A percentile compares a stretch with the other conserved stretches of the same genome.
phyloP scores from a whole-genome alignment of 2,113 vertebrate genomes.

The Chionodraco myersi region DNA sequence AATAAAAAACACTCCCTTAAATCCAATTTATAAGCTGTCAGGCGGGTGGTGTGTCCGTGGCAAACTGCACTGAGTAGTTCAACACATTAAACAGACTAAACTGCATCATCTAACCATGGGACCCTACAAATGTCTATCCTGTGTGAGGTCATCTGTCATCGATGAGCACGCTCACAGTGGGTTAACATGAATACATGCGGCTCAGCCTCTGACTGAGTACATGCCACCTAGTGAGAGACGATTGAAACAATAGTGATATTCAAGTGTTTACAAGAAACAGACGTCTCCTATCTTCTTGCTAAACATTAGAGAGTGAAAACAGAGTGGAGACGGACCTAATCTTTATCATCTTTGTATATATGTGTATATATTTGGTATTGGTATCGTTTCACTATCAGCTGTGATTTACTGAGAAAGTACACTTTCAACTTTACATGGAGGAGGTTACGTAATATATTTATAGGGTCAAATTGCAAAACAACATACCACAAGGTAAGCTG shows the following conservation, averaged over 20 bases:
- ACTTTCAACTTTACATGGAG: background rate
- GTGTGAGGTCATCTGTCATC: conserved; percentile 45
- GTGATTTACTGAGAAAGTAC: conserved; percentile 22
- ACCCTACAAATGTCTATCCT: conserved; percentile 43
- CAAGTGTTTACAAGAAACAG: conserved; percentile 25
- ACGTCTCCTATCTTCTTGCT: conserved; percentile 6
- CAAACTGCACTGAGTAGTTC: conserved; percentile 70
- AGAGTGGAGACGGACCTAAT: conserved; percentile 2
- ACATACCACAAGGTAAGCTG: background rate
- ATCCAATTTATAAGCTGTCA: conserved; percentile 84
- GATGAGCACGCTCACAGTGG: conserved; percentile 19
- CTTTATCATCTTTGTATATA: conserved; percentile 8
- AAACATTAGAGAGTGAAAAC: conserved; percentile 35
- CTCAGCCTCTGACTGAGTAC: conserved; percentile 22
- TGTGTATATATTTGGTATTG: conserved; percentile 18
- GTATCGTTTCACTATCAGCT: conserved; percentile 25
- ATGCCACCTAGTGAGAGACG: conserved; percentile 34
- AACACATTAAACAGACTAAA: conserved; percentile 73
- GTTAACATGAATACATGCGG: conserved; percentile 15
- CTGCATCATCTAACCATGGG: conserved; percentile 63
- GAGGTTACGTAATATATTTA: background rate
- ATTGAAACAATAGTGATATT: conserved; percentile 19
- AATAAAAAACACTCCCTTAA: conserved; percentile 78
- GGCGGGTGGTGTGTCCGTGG: conserved; percentile 67
- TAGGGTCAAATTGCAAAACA: background rate